Percentiles rank a stretch among this genome's conserved stretches.
phyloP scores from a whole-genome alignment of 1,140 invertebrate species.

The Antheraea pernyi region DNA sequence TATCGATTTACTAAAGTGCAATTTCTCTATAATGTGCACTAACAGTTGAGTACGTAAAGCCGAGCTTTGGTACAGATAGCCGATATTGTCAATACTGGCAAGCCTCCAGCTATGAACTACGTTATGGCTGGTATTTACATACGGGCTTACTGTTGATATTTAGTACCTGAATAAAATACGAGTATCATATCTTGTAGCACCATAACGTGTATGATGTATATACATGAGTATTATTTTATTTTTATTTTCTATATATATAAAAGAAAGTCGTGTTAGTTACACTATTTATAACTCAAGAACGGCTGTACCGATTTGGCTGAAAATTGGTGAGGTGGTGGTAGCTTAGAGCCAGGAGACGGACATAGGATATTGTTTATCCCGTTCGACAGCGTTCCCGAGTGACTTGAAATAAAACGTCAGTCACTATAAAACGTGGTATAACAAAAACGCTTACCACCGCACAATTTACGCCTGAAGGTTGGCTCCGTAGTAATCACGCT shows the following conservation, averaged over 20 bases:
- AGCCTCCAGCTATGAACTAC: constrained; percentile 44
- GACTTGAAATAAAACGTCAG: too few species aligned
- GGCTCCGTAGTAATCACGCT: too few species aligned
- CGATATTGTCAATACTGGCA: constrained; percentile 67
- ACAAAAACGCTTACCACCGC: too few species aligned
- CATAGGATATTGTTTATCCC: too few species aligned
- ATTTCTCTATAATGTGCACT: not conserved
- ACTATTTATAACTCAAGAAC: constrained; percentile 14
- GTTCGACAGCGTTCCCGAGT: too few species aligned
- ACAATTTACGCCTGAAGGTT: too few species aligned
- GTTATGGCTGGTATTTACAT: constrained; percentile 46
- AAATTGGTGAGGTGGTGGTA: too few species aligned
- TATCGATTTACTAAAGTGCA: constrained; percentile 4
- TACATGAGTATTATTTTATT: too few species aligned
- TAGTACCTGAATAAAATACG: constrained; percentile 11
- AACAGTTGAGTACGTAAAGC: constrained; percentile 1
- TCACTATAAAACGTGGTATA: too few species aligned
- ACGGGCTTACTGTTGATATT: constrained; percentile 28
- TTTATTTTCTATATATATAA: constrained; percentile 23
- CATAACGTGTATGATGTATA: too few species aligned
- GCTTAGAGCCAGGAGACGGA: too few species aligned
- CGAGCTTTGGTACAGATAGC: constrained; percentile 29
- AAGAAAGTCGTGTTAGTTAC: constrained; percentile 23
- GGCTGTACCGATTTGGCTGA: not conserved
- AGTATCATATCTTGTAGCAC: constrained; percentile 1